Evolutionary conservation across 2,797 vertebrate species (phyloP).

Genomic region (Lutjanus argentimaculatus): DNA sequence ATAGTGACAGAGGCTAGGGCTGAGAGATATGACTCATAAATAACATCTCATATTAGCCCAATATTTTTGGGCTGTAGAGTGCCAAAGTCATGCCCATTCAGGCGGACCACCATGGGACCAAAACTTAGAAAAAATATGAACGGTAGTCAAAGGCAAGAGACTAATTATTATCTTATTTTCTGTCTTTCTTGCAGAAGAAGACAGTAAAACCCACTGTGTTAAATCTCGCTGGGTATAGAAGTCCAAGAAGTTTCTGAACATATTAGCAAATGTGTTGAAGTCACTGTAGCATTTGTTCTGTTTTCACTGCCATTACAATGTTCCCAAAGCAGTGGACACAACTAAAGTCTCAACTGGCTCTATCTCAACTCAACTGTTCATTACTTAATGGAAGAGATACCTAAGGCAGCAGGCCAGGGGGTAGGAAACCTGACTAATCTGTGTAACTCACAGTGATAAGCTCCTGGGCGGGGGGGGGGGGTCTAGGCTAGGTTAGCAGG

Average conservation of each 20-base stretch:
- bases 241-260: neutral
- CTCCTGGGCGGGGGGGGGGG: constrained; percentile 51
- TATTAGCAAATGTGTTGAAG: neutral
- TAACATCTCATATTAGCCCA: too few relatives aligned
- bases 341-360: constrained; percentile 29
- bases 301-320: constrained; percentile 17
- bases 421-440: constrained; percentile 74
- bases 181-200: neutral
- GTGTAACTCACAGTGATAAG: constrained; percentile 68
- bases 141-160: too few relatives aligned
- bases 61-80: too few relatives aligned
- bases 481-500: constrained; percentile 42
- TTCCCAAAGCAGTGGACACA: neutral
- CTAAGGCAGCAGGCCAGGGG: constrained; percentile 53
- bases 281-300: neutral
- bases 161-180: too few relatives aligned
- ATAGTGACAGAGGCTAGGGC: too few relatives aligned
- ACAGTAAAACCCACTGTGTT: neutral
- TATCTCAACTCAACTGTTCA: constrained; percentile 42
- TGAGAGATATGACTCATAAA: too few relatives aligned
- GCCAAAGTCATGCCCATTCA: too few relatives aligned
- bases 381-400: constrained; percentile 73
- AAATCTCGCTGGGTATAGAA: neutral
- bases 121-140: too few relatives aligned
- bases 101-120: too few relatives aligned